These are phyloP conservation scores for Apomyelois bistriatella DNA, from an alignment of 2,888 invertebrate species.

Conservation along the genomic window DNA sequence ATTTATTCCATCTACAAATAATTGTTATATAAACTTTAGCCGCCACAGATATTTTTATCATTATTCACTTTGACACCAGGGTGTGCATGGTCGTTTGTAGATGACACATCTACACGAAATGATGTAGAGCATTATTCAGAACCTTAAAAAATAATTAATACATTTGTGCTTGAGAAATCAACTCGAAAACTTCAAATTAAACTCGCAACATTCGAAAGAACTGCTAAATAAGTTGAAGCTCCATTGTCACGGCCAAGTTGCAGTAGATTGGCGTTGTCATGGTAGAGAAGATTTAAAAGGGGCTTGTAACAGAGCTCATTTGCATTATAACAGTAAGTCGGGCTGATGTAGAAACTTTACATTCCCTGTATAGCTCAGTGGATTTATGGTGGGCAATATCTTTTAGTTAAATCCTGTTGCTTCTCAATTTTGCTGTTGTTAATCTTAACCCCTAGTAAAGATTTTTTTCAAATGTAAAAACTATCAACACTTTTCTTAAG, in stretches of 20 bases:
- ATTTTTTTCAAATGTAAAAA: too few species aligned
- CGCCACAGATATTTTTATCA: too few species aligned
- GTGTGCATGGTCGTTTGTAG: too few species aligned
- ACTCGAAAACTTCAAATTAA: neutral
- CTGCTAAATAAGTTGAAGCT: neutral
- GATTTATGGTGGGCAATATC: slow-evolving; percentile 60
- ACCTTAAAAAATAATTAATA: too few species aligned
- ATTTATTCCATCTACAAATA: too few species aligned
- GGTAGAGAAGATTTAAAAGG: slow-evolving; percentile 40
- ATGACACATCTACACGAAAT: too few species aligned
- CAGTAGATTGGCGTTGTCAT: slow-evolving; percentile 41
- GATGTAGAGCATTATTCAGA: too few species aligned
- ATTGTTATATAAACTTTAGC: too few species aligned
- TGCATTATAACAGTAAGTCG: slow-evolving; percentile 59
- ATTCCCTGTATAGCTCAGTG: slow-evolving; percentile 45
- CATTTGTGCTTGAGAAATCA: too few species aligned
- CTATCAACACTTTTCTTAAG: too few species aligned
- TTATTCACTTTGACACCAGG: too few species aligned
- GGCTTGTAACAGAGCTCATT: slow-evolving; percentile 51
- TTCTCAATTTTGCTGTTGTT: neutral
- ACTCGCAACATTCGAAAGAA: neutral
- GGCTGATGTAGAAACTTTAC: slow-evolving; percentile 61
- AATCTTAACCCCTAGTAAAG: too few species aligned
- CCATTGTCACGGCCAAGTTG: slow-evolving; percentile 6
- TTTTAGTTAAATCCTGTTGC: slow-evolving; percentile 43